These are phyloP conservation scores for Gouania willdenowi DNA, from an alignment of 2,797 vertebrate genomes.

Conservation along the genomic window DNA sequence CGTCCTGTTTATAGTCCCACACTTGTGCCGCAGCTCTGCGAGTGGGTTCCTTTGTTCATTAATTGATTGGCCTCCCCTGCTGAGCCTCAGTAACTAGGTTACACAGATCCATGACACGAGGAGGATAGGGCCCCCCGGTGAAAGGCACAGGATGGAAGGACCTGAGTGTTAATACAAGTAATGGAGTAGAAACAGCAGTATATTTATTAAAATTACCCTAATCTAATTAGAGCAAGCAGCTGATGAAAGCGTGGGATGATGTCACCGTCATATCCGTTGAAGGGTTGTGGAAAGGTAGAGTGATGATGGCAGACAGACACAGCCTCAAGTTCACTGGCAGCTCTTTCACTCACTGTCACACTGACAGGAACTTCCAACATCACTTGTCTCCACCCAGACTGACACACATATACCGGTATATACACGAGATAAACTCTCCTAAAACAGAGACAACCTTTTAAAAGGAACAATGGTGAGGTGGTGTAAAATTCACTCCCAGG, in stretches of 20 bases:
- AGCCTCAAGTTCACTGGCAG: conserved; percentile 7
- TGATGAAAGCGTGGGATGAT: conserved; percentile 56
- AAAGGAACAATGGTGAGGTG: not conserved
- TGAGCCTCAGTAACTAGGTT: conserved; percentile 75
- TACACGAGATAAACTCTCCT: not conserved
- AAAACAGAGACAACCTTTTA: conserved; percentile 3
- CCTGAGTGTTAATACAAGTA: conserved; percentile 70
- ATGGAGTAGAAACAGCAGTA: conserved; percentile 67
- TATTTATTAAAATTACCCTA: conserved; percentile 71
- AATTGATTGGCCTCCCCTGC: conserved; percentile 75
- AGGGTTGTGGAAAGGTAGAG: conserved; percentile 40
- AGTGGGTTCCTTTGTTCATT: conserved; percentile 74
- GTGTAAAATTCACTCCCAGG: not conserved
- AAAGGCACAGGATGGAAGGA: conserved; percentile 51
- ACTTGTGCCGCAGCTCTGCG: conserved; percentile 52
- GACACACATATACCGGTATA: no score
- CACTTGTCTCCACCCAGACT: conserved; percentile 15
- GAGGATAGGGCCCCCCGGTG: conserved; percentile 44
- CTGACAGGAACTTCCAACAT: conserved; percentile 8
- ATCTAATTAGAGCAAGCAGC: conserved; percentile 65
- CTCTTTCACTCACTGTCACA: conserved; percentile 4
- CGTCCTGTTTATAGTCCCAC: conserved; percentile 61
- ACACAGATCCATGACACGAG: conserved; percentile 63
- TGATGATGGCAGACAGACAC: not conserved
- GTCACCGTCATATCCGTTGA: conserved; percentile 35